A percentile compares a stretch with the other conserved stretches of the same genome.
phyloP scores from a whole-genome alignment of 2,113 vertebrate genomes.

The Rhagologus leucostigma region DNA sequence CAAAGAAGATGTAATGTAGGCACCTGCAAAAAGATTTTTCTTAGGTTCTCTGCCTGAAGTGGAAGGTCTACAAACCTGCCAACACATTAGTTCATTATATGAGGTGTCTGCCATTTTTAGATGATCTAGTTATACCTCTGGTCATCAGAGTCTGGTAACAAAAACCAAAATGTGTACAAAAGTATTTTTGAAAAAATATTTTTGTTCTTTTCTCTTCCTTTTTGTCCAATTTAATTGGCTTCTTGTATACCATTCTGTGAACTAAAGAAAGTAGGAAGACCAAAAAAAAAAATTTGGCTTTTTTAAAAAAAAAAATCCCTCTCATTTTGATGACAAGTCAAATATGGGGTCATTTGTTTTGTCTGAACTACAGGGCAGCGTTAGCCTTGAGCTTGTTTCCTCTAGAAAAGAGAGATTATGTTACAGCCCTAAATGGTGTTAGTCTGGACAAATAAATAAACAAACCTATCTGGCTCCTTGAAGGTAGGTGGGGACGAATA shows the following conservation, averaged over 20 bases:
- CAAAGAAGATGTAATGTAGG: background rate
- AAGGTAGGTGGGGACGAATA: background rate
- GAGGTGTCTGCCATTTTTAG: background rate
- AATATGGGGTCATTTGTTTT: background rate
- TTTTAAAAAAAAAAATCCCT: background rate
- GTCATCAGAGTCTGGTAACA: background rate
- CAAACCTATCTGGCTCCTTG: background rate
- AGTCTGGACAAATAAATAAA: slow-evolving; percentile 23
- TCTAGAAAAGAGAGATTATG: background rate
- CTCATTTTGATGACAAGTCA: background rate
- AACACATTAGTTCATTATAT: background rate
- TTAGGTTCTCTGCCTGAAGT: background rate
- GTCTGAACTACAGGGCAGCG: background rate
- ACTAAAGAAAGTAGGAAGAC: background rate
- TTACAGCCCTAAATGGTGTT: background rate
- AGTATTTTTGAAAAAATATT: accelerated
- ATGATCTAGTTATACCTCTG: background rate
- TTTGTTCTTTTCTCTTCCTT: background rate
- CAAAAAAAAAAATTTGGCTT: background rate
- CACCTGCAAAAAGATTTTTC: background rate
- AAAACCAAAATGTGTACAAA: background rate
- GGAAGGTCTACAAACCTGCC: background rate
- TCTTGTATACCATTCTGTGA: background rate
- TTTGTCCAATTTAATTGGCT: background rate
- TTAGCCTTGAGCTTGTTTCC: background rate